Evolutionary conservation across 2,888 invertebrate species (phyloP).

Genomic region (Amiota communis): DNA sequence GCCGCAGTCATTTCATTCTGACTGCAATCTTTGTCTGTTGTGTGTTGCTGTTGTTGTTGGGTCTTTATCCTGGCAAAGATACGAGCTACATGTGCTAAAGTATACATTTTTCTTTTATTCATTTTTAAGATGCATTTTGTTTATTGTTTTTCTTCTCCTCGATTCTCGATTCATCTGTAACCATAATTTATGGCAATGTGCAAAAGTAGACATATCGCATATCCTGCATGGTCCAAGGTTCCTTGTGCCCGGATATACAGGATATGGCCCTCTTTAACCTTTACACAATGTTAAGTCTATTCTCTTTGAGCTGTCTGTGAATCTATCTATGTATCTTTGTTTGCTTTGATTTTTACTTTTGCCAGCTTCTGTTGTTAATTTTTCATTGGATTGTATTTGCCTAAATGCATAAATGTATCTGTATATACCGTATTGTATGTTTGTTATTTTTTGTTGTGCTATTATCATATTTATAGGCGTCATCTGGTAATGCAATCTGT

Average conservation of each 20-base stretch:
- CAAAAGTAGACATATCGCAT: slow-evolving; percentile 68
- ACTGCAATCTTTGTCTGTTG: not conserved
- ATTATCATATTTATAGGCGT: slow-evolving; percentile 28
- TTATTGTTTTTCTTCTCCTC: not conserved
- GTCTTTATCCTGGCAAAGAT: not conserved
- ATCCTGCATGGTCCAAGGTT: slow-evolving; percentile 45
- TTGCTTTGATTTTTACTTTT: slow-evolving; percentile 25
- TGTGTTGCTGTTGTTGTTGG: not conserved
- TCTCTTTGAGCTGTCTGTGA: too few species aligned
- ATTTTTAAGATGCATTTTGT: slow-evolving; percentile 47
- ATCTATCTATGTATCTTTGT: slow-evolving; percentile 1
- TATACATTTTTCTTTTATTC: not conserved
- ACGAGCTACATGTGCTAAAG: slow-evolving; percentile 1
- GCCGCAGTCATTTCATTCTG: slow-evolving; percentile 1
- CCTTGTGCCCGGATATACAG: not conserved
- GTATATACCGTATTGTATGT: not conserved
- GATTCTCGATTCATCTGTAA: not conserved
- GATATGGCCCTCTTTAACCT: slow-evolving; percentile 17
- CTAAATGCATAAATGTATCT: not conserved
- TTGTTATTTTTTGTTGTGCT: slow-evolving; percentile 3
- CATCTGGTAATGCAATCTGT: slow-evolving; percentile 55
- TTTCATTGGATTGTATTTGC: slow-evolving; percentile 1
- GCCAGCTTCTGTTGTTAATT: slow-evolving; percentile 6
- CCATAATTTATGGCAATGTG: slow-evolving; percentile 69
- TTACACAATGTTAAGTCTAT: not conserved